Evolutionary conservation across 1,140 invertebrate genomes (phyloP).

Genomic region (Plodia interpunctella): DNA sequence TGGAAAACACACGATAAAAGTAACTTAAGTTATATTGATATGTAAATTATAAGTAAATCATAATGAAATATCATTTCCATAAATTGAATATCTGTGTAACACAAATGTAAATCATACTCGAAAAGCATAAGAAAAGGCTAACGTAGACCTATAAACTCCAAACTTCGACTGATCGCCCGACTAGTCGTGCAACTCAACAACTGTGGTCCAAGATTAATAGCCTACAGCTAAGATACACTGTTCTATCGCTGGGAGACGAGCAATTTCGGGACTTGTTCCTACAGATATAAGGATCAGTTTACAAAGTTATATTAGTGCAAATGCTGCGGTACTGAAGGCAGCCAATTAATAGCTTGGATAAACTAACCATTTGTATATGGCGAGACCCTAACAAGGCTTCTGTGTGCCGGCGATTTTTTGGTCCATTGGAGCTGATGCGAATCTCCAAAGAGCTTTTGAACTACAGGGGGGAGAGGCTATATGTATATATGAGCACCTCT

Average conservation of each 20-base stretch:
- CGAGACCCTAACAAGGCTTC: neutral
- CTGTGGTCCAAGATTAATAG: neutral
- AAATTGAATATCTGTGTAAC: too few relatives aligned
- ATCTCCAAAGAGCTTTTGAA: too few relatives aligned
- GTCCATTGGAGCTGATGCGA: neutral
- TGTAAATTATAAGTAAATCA: too few relatives aligned
- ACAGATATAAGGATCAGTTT: neutral
- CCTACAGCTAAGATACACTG: neutral
- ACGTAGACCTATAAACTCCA: neutral
- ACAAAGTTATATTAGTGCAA: neutral
- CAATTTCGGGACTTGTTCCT: neutral
- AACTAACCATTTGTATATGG: neutral
- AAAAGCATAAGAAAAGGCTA: neutral
- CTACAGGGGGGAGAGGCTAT: too few relatives aligned
- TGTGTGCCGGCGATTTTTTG: neutral
- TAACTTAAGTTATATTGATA: too few relatives aligned
- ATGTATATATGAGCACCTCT: too few relatives aligned
- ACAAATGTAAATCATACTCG: too few relatives aligned
- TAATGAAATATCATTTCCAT: too few relatives aligned
- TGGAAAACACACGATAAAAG: too few relatives aligned
- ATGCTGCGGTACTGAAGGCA: neutral
- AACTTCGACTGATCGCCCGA: neutral
- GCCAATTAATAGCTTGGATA: slow-evolving; percentile 7
- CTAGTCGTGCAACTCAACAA: neutral
- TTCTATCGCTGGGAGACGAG: neutral